Base-by-base conservation (phyloP, 1,140 invertebrate genomes). In the Bombus sylvicola region DNA sequence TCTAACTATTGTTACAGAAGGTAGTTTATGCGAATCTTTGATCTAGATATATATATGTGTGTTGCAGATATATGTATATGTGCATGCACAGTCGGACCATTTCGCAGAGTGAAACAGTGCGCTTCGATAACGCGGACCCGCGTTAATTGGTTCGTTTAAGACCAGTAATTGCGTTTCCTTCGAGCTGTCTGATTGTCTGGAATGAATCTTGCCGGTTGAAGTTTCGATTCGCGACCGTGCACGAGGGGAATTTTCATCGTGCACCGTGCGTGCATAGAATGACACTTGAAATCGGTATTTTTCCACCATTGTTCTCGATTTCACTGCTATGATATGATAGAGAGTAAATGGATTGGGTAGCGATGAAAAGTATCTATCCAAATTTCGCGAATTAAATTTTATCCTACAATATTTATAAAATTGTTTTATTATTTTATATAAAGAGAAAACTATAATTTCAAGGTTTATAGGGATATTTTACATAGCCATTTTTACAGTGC, bases 1-100 rank as follows among this genome's bases (percentile, higher is more conserved):
- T 47, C 80, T 43, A 86, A 81, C 78, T 86, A 83, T 86, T 86
- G 85, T 86, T 77, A 71, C 64, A 39, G 59, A 28, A 53, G 71
- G 62, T 82, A 71, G 64, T 83, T 82, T 71, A 62, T n/a, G 34
- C 80, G 78, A 81, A 73, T 83, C 78, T 82, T 76, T 64, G 84
- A 64, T 34, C 28, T 41, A 76, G 8, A n/a, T 28, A 9, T 8
- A 47, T 4, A 18, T 47, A 1, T 18, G 0, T 22, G 47, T 53
- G 18, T 22, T 53, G 22, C 57, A 76, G 13, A 18, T 18, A 9
- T 8, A 37, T 28, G 31, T 34, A 31, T 4, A 28, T 12, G 22
- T 47, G 64, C 1, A 9, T 31, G 5, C 57, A n/a, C n/a, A 43
- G 37, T 18, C 37, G 25, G 22, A 12, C 68, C 53, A 47, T 64